phyloP scores from a whole-genome alignment of 1,140 invertebrate species.

The Theocolax elegans region DNA sequence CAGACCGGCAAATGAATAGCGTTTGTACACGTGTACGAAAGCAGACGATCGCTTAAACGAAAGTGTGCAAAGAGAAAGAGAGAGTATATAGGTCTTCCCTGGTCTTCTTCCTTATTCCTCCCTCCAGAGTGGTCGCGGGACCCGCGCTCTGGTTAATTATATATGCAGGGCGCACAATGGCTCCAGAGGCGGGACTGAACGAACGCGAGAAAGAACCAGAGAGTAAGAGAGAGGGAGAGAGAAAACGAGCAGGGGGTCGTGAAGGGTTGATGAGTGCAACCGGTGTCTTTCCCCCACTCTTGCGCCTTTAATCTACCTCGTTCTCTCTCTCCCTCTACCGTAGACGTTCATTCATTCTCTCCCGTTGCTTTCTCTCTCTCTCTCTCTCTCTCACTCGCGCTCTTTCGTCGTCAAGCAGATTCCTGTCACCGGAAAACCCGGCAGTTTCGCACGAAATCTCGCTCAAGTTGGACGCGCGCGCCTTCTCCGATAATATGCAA shows the following conservation, averaged over 20 bases:
- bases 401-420: slow-evolving; percentile 42
- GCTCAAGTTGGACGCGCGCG: slow-evolving; percentile 47
- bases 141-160: slow-evolving; percentile 47
- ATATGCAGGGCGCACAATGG: slow-evolving; percentile 47
- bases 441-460: slow-evolving; percentile 52
- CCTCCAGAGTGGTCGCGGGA: background rate
- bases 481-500: background rate
- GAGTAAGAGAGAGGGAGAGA: slow-evolving; percentile 41
- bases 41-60: slow-evolving; percentile 16
- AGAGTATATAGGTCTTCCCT: no score
- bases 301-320: slow-evolving; percentile 32
- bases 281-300: slow-evolving; percentile 59
- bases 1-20: slow-evolving; percentile 4
- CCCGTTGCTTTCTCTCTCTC: slow-evolving; percentile 3
- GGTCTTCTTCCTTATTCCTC: background rate
- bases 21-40: slow-evolving; percentile 1
- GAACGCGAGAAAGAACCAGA: slow-evolving; percentile 7
- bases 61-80: no score
- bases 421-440: slow-evolving; percentile 54
- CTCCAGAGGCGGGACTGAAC: background rate
- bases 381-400: slow-evolving; percentile 1
- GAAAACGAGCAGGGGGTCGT: slow-evolving; percentile 44
- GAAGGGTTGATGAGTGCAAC: slow-evolving; percentile 63
- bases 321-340: slow-evolving; percentile 15
- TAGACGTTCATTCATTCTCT: slow-evolving; percentile 34